Base-by-base conservation (phyloP, 2,888 invertebrate genomes). In the Tetragnatha montana region DNA sequence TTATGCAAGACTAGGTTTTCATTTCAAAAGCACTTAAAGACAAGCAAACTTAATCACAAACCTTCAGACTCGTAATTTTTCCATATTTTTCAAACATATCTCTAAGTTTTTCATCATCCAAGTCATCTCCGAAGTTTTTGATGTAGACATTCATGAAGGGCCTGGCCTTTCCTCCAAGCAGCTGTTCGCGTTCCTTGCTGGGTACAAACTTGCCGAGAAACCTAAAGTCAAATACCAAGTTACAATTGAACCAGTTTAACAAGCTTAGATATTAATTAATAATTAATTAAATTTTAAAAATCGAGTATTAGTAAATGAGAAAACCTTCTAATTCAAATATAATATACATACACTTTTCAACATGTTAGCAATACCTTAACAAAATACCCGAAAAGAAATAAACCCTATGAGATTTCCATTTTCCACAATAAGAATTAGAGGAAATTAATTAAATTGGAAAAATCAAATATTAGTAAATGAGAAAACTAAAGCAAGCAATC, bases 101-200 rank as follows among this genome's bases (percentile, higher is more conserved):
- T 92, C 95, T 95, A 22, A 99, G 94, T 94, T 97, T 96, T 90
- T 98, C 98, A 93, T 99, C 98, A 92, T 96, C 96, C 93, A 97
- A 95, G 91, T 98, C 98, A 93, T 99, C 99, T 69, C 97, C 97
- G 94, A 99, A 99, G 94, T 99, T 99, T 94, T 99, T 99, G 69
- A 99, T 97, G 94, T 98, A 99, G 6, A 99, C 98, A 94, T 99
- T 99, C 91, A 98, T 99, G 95, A 98, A 99, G 90, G 97, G 95
- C 91, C 94, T 94, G 82, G 98, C 98, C 93, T 97, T 98, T 93
- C 99, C 99, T 92, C 99, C 99, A 91, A 99, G 95, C 95, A 98
- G 97, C 96, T 98, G 98, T 95, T 99, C 97, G 93, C 99, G 97
- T 94, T 99, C 99, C 93, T 98, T 97, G 93, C 99, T 97, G 91